A percentile compares a stretch with the other conserved stretches of the same genome.
phyloP scores from a whole-genome alignment of 2,113 vertebrate genomes.

The Capreolus pygargus region DNA sequence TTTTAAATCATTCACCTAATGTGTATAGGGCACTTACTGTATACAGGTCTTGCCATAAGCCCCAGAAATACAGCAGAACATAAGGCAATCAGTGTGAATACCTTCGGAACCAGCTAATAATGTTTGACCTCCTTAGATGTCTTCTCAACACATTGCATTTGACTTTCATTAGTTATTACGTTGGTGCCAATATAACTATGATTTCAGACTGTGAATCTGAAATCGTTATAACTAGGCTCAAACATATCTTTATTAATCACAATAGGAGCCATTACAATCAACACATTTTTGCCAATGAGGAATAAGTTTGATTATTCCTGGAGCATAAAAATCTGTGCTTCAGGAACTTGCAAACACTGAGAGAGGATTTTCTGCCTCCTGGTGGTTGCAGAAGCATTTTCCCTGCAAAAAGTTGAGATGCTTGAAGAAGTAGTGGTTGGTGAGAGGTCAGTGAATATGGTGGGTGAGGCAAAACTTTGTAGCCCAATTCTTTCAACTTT shows the following conservation, averaged over 20 bases:
- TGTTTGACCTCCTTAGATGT: not conserved
- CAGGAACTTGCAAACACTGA: not conserved
- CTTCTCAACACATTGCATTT: not conserved
- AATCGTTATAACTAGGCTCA: not conserved
- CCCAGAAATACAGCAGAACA: not conserved
- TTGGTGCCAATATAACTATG: not conserved
- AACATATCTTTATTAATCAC: not conserved
- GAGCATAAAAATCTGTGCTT: not conserved
- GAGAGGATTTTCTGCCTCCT: not conserved
- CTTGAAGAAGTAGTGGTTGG: not conserved
- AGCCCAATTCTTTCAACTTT: not conserved
- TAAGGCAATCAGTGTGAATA: not conserved
- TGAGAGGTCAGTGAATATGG: not conserved
- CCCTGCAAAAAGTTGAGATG: not conserved
- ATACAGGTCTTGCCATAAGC: not conserved
- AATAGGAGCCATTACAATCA: not conserved
- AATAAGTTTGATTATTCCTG: not conserved
- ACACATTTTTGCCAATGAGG: not conserved
- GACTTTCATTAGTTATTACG: not conserved
- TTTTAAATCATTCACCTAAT: not conserved
- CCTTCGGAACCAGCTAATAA: not conserved
- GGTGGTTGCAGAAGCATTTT: not conserved
- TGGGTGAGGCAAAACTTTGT: not conserved
- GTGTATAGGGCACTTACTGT: not conserved
- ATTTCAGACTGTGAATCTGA: not conserved